These are phyloP conservation scores for Aselliscus stoliczkanus DNA, from an alignment of 2,797 vertebrate species.

Conservation along the genomic window DNA sequence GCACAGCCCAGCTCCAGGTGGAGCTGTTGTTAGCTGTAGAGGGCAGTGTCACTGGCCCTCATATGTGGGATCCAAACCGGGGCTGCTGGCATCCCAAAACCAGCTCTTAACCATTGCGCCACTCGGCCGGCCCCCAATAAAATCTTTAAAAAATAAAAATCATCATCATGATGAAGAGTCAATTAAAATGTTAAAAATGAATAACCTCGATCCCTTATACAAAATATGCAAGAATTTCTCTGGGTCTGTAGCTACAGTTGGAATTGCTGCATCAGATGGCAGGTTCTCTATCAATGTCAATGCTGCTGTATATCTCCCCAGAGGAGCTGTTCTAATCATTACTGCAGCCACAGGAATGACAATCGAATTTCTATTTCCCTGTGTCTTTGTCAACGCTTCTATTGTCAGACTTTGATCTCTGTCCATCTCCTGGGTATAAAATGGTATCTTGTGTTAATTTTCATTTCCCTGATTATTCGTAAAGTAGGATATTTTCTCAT, in stretches of 20 bases:
- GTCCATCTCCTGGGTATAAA: background rate
- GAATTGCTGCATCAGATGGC: background rate
- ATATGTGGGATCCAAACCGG: no score
- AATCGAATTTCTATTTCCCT: background rate
- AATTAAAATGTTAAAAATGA: background rate
- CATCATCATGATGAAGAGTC: background rate
- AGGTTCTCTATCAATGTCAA: background rate
- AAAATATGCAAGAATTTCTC: background rate
- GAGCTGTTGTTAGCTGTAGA: no score
- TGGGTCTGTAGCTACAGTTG: background rate
- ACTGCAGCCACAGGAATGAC: background rate
- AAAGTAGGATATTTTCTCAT: background rate
- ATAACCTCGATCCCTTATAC: background rate
- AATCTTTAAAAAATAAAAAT: no score
- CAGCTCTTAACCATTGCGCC: no score
- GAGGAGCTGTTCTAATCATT: background rate
- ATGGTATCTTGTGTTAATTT: background rate
- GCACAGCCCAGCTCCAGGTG: no score
- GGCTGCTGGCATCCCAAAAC: no score
- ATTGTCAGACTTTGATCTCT: background rate
- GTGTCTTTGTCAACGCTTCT: background rate
- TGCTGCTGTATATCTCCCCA: background rate
- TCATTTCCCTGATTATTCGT: background rate
- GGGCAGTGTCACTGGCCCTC: no score
- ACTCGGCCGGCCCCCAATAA: no score